Evolutionary conservation across 1,140 invertebrate genomes (phyloP).

Genomic region (Brachionus rubens): DNA sequence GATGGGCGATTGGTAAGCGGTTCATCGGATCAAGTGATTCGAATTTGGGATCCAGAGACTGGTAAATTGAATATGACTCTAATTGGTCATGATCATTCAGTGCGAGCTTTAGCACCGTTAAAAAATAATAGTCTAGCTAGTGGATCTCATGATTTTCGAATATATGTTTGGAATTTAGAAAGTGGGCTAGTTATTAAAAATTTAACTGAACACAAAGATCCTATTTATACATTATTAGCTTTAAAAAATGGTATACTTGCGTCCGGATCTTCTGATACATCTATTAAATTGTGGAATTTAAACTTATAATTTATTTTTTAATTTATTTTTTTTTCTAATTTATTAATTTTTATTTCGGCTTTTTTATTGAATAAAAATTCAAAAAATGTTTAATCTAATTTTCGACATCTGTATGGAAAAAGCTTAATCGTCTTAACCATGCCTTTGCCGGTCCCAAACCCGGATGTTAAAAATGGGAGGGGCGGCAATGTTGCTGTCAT

Average conservation of each 20-base stretch:
- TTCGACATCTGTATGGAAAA: too few species aligned
- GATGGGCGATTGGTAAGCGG: constrained; percentile 20
- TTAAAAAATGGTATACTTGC: neutral
- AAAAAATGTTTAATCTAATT: too few species aligned
- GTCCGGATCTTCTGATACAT: neutral
- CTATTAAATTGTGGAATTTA: constrained; percentile 21
- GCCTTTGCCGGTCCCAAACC: too few species aligned
- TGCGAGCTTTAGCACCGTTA: neutral
- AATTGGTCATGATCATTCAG: constrained; percentile 33
- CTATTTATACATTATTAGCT: neutral
- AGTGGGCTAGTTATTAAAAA: neutral
- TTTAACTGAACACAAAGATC: neutral
- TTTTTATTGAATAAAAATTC: too few species aligned
- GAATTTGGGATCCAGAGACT: constrained; percentile 15
- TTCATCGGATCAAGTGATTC: neutral
- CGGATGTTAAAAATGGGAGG: too few species aligned
- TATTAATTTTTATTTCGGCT: too few species aligned
- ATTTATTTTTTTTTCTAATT: neutral
- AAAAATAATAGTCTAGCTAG: neutral
- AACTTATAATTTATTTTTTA: neutral
- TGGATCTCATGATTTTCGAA: constrained; percentile 2
- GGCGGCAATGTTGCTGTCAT: too few species aligned
- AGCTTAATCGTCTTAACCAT: too few species aligned
- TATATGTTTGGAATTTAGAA: constrained; percentile 2
- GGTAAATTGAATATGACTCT: constrained; percentile 26